Evolutionary conservation across 2,113 vertebrate genomes (phyloP), one percentile per base, ranked within the genome.

Genomic region (Burhinus oedicnemus): DNA sequence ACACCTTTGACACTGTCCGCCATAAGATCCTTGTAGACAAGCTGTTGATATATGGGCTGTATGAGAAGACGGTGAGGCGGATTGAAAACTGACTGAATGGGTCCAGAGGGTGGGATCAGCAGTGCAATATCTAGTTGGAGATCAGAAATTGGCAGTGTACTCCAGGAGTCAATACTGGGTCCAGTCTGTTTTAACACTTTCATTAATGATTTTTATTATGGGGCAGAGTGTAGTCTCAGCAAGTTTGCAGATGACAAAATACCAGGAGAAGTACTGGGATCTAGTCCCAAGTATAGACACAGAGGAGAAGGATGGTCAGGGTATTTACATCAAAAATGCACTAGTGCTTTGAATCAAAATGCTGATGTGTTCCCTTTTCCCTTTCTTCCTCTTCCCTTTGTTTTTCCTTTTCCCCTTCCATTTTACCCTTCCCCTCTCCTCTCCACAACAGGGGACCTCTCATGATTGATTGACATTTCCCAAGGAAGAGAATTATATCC

Each of bases 21-120:
- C 0, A 0, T 25, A 26, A 64, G 29, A 75, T 29, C 18, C 49
- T 64, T 0, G 0, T 11, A 60, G n/a, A 44, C 29, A 58, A 57
- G 12, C 22, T 77, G 11, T n/a, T 54, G 22, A 49, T 49, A 13
- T n/a, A 47, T 11, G 16, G 42, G 38, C 30, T 68, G 62, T 15
- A 54, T 47, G 20, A 52, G 42, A 23, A 90, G 40, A 66, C 0
- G 1, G 5, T 38, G 27, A 60, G 8, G 29, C 17, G 5, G 55
- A 55, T 6, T 60, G 23, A 70, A 70, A 75, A 75, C 45, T 80
- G 45, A 15, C 14, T 49, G 36, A 87, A 52, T 47, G 3, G 14
- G 9, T 12, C 26, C 32, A n/a, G 84, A 55, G 21, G 4, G 9
- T 21, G 11, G 4, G 19, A 32, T 40, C 11, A 52, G 9, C 0